Evolutionary conservation across 2,888 invertebrate genomes (phyloP).

Genomic region (Gymnocheta viridis): DNA sequence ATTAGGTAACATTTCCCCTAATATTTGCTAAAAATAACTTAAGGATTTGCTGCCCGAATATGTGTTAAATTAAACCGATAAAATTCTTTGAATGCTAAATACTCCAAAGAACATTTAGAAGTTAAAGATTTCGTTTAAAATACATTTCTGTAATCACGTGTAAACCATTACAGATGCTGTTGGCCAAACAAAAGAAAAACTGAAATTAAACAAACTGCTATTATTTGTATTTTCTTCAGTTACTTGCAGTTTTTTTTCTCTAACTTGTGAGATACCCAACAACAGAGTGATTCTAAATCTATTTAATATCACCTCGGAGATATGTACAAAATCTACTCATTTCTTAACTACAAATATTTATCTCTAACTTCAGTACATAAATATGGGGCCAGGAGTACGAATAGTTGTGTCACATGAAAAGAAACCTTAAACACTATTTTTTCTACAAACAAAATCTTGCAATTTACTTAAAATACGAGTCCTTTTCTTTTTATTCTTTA

Average conservation of each 20-base stretch:
- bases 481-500: background rate
- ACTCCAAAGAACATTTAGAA: background rate
- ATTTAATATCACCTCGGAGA: conserved; percentile 65
- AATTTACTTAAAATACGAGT: background rate
- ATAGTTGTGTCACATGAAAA: background rate
- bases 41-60: background rate
- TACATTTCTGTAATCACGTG: conserved; percentile 54
- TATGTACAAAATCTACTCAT: conserved; percentile 42
- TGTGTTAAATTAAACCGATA: conserved; percentile 18
- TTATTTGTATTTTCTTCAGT: background rate
- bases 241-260: background rate
- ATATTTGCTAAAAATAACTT: conserved; percentile 1
- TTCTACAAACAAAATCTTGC: background rate
- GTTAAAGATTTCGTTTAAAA: background rate
- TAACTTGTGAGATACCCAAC: background rate
- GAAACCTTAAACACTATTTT: too few species aligned
- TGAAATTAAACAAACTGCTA: conserved; percentile 12
- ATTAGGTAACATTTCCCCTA: background rate
- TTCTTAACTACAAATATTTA: background rate
- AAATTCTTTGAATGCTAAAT: conserved; percentile 9
- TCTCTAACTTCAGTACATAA: background rate
- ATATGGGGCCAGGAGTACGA: background rate
- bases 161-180: conserved; percentile 56
- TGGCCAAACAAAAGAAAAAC: background rate
- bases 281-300: conserved; percentile 58